phyloP scores from a whole-genome alignment of 2,113 vertebrate genomes.

The Calyptommatus sinebrachiatus region DNA sequence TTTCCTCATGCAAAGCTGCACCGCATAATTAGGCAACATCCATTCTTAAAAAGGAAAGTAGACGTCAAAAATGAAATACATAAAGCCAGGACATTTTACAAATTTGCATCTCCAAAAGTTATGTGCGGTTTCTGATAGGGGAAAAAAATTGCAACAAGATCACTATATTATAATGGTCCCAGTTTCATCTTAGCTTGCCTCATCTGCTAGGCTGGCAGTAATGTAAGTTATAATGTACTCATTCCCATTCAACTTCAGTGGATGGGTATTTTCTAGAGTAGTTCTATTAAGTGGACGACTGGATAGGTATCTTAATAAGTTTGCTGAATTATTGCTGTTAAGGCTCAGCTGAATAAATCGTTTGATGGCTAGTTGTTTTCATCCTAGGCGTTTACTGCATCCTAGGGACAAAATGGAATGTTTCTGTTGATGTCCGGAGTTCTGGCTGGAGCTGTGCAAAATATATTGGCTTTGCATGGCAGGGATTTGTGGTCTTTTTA shows the following conservation, averaged over 20 bases:
- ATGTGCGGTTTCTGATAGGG: conserved; percentile 66
- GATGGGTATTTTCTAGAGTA: conserved; percentile 53
- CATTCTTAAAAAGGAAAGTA: conserved; percentile 83
- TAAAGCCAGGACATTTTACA: conserved; percentile 73
- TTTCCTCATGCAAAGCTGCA: conserved; percentile 75
- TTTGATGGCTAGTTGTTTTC: conserved; percentile 63
- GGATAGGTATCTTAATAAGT: conserved; percentile 52
- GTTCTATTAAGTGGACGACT: conserved; percentile 51
- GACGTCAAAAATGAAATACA: conserved; percentile 76
- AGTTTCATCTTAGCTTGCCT: conserved; percentile 48
- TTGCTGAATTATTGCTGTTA: conserved; percentile 51
- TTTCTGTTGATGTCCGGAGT: conserved; percentile 34
- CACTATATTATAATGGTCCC: conserved; percentile 54
- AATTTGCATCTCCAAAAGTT: conserved; percentile 77
- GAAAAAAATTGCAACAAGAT: conserved; percentile 68
- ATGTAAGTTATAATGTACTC: conserved; percentile 44
- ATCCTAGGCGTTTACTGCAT: conserved; percentile 66
- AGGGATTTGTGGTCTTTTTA: conserved; percentile 7
- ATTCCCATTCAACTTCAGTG: conserved; percentile 53
- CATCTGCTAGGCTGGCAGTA: conserved; percentile 54
- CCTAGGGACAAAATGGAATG: conserved; percentile 25
- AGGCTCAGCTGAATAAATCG: conserved; percentile 21
- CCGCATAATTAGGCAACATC: conserved; percentile 82
- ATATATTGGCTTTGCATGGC: conserved; percentile 17
- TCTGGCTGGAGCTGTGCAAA: conserved; percentile 22